These are phyloP conservation scores for Torymus aiolomorphi DNA, from an alignment of 2,888 invertebrate species.

Conservation along the genomic window DNA sequence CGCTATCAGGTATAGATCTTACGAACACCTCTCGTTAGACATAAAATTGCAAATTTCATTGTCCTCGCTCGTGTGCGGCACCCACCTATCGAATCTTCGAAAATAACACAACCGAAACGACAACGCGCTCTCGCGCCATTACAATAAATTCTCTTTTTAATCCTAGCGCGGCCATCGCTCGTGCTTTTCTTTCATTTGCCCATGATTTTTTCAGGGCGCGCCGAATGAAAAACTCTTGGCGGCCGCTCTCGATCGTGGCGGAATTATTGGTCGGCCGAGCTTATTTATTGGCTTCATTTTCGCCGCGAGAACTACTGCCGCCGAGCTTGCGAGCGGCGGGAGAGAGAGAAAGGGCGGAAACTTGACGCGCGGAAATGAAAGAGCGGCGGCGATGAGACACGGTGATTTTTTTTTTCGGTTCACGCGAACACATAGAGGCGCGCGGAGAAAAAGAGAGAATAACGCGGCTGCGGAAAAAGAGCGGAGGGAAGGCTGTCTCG, in stretches of 20 bases:
- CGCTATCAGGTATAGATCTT: background rate
- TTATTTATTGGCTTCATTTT: conserved; percentile 72
- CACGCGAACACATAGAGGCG: background rate
- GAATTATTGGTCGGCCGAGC: conserved; percentile 69
- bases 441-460: background rate
- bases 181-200: conserved; percentile 55
- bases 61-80: background rate
- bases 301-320: no score
- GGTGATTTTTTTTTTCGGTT: background rate
- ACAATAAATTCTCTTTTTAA: conserved; percentile 56
- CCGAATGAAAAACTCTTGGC: conserved; percentile 67
- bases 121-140: conserved; percentile 37
- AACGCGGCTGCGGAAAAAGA: background rate
- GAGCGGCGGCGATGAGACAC: background rate
- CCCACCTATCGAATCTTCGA: background rate
- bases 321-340: no score
- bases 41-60: conserved; percentile 41
- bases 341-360: conserved; percentile 23
- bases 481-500: background rate
- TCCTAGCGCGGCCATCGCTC: conserved; percentile 36
- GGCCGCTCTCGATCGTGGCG: conserved; percentile 65
- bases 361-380: conserved; percentile 25
- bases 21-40: background rate
- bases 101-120: conserved; percentile 9
- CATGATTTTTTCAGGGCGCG: conserved; percentile 58